Evolutionary conservation across 2,888 invertebrate genomes (phyloP).

Genomic region (Eugnorisma glareosa): DNA sequence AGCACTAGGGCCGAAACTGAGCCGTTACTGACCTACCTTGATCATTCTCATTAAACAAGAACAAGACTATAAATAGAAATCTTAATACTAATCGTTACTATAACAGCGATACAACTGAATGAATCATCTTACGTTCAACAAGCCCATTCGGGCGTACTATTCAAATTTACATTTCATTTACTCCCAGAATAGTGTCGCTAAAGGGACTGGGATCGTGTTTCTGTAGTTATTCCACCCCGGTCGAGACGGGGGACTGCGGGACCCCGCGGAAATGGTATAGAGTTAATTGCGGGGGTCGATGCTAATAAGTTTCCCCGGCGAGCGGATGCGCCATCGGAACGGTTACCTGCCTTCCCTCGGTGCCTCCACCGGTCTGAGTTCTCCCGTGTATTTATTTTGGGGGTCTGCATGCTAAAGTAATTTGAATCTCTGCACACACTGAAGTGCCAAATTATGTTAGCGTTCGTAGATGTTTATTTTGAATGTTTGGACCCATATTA

Average conservation of each 20-base stretch:
- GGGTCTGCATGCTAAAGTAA: background rate
- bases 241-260: conserved; percentile 39
- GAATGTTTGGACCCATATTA: background rate
- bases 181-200: conserved; percentile 52
- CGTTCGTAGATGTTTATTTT: background rate
- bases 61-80: conserved; percentile 4
- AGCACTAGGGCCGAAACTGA: background rate
- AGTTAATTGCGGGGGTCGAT: conserved; percentile 76
- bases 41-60: background rate
- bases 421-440: conserved; percentile 1
- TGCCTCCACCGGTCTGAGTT: conserved; percentile 33
- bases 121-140: conserved; percentile 1
- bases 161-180: conserved; percentile 63
- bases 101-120: conserved; percentile 16
- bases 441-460: conserved; percentile 24
- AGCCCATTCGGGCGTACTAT: conserved; percentile 28
- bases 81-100: background rate
- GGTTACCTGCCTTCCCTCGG: conserved; percentile 67
- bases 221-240: conserved; percentile 38
- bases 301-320: conserved; percentile 77
- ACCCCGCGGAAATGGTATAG: conserved; percentile 60
- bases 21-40: conserved; percentile 12
- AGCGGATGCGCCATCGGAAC: conserved; percentile 70
- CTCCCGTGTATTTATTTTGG: conserved; percentile 41
- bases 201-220: conserved; percentile 46